Conservation (phyloP, 2,888 invertebrate species). For the Phortica magna region DNA sequence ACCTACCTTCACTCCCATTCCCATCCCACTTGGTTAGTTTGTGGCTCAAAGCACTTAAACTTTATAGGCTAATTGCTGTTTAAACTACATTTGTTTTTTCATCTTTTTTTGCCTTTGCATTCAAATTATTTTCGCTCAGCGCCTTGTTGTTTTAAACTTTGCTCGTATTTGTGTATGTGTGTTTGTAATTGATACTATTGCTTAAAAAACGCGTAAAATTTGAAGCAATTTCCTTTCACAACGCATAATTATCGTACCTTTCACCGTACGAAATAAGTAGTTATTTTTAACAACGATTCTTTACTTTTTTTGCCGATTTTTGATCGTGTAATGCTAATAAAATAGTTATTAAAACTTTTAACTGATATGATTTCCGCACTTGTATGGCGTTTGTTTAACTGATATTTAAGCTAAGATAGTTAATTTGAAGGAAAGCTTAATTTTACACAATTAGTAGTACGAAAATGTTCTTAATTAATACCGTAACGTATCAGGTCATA, state of each 20-base stretch:
- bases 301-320: conserved; percentile 33
- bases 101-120: background rate
- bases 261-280: background rate
- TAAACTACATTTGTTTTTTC: conserved; percentile 21
- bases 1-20: background rate
- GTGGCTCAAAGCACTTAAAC: background rate
- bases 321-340: background rate
- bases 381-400: too few relatives aligned
- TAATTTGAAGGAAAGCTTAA: too few relatives aligned
- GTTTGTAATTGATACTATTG: background rate
- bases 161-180: background rate
- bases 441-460: too few relatives aligned
- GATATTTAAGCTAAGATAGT: too few relatives aligned
- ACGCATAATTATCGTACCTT: background rate
- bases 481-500: too few relatives aligned
- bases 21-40: background rate
- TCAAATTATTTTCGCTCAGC: background rate
- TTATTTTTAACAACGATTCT: conserved; percentile 3
- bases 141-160: background rate
- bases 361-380: too few relatives aligned
- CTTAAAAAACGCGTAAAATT: background rate
- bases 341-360: too few relatives aligned
- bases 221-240: background rate
- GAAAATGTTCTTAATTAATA: conserved; percentile 2
- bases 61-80: conserved; percentile 36